phyloP scores from a whole-genome alignment of 2,888 invertebrate species.

The Aspidiotus destructor region DNA sequence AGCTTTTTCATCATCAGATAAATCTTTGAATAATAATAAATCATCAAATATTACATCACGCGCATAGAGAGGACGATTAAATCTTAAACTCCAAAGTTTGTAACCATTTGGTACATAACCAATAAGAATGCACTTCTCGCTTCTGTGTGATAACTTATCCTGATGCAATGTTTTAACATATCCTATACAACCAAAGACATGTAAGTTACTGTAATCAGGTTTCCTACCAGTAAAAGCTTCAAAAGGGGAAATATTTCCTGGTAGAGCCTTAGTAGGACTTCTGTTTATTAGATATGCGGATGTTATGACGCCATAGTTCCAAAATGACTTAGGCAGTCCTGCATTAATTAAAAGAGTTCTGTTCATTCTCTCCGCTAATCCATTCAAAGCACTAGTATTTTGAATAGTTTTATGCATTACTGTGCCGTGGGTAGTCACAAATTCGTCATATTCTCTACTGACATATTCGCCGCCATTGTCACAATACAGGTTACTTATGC shows the following conservation, averaged over 20 bases:
- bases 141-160: not conserved
- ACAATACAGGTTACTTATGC: not conserved
- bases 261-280: not conserved
- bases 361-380: constrained; percentile 9
- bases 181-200: not conserved
- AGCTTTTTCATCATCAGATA: not conserved
- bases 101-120: not conserved
- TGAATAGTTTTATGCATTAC: not conserved
- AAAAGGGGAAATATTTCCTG: not conserved
- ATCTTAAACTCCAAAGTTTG: not conserved
- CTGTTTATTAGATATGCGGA: not conserved
- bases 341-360: not conserved
- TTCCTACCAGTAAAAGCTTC: not conserved
- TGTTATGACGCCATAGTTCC: not conserved
- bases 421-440: not conserved
- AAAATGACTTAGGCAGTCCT: not conserved
- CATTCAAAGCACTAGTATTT: not conserved
- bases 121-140: constrained; percentile 4
- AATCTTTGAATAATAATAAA: not conserved
- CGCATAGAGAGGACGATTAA: not conserved
- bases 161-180: not conserved
- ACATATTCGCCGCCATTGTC: constrained; percentile 6
- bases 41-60: constrained; percentile 8
- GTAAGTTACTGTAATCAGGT: not conserved
- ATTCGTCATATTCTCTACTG: not conserved